Percentiles rank a stretch among this genome's conserved stretches.
Evolutionary conservation across 2,797 vertebrate genomes (phyloP).

Genomic region (Hylomyscus alleni): DNA sequence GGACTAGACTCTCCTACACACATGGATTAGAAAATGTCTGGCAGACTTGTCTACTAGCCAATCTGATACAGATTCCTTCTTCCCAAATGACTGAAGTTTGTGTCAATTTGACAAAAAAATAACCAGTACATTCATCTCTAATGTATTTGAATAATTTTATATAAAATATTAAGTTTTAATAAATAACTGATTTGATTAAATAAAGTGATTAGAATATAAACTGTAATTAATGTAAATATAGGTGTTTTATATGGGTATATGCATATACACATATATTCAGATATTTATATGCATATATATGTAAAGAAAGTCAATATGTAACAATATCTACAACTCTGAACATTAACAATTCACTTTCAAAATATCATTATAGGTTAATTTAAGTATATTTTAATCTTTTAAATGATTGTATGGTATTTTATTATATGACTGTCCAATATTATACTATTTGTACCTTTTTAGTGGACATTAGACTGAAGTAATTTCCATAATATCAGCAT

Average conservation of each 20-base stretch:
- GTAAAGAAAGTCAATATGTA: not conserved
- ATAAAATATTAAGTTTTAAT: slow-evolving; percentile 1
- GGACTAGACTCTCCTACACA: not conserved
- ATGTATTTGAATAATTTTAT: not conserved
- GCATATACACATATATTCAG: not conserved
- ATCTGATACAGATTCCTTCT: not conserved
- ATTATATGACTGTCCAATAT: not conserved
- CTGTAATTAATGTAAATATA: not conserved
- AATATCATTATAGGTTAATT: not conserved
- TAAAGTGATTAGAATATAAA: slow-evolving; percentile 1
- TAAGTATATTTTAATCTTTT: not conserved
- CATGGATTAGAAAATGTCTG: not conserved
- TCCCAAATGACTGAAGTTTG: not conserved
- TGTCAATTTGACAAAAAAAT: not conserved
- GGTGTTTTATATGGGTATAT: not conserved
- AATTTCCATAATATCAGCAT: slow-evolving; percentile 19
- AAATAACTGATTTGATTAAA: slow-evolving; percentile 13
- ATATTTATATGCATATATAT: not conserved
- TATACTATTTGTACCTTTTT: not conserved
- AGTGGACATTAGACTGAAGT: not conserved
- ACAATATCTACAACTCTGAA: not conserved
- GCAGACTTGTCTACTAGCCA: not conserved
- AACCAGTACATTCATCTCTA: not conserved
- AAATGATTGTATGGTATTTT: not conserved
- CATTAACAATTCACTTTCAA: not conserved